These are phyloP conservation scores for Clepsis dumicolana DNA, from an alignment of 2,888 invertebrate species.

Conservation along the genomic window DNA sequence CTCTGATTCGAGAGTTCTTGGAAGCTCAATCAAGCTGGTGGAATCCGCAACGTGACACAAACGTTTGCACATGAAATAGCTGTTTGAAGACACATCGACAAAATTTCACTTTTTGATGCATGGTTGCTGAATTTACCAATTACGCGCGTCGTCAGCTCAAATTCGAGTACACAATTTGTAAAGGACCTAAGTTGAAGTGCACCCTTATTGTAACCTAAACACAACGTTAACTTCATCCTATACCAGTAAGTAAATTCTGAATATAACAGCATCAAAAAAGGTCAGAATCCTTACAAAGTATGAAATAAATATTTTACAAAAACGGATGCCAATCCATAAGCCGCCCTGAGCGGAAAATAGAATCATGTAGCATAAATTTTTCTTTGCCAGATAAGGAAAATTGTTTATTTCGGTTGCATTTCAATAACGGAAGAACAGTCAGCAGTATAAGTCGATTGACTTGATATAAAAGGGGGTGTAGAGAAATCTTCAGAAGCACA, in stretches of 20 bases:
- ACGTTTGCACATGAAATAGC: conserved; percentile 2
- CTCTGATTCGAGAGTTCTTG: conserved; percentile 50
- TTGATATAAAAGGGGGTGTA: neutral
- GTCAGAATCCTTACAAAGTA: neutral
- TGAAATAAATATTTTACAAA: conserved; percentile 11
- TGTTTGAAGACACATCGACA: neutral
- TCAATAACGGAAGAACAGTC: neutral
- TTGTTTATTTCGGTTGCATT: conserved; percentile 15
- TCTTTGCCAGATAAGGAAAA: conserved; percentile 40
- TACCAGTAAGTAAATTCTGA: neutral
- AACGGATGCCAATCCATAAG: conserved; percentile 48
- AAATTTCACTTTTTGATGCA: neutral
- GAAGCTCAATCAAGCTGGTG: conserved; percentile 22
- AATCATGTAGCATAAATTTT: conserved; percentile 59
- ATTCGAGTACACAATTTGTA: no score
- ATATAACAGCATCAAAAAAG: neutral
- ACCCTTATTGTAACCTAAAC: neutral
- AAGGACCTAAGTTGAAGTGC: neutral
- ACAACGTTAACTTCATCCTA: neutral
- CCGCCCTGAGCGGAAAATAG: conserved; percentile 57
- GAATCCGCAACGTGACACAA: conserved; percentile 7
- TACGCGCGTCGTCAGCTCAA: no score
- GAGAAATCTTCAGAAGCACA: neutral
- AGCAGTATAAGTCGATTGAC: neutral
- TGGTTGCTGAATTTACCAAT: neutral